phyloP scores from a whole-genome alignment of 2,797 vertebrate genomes.

The Esox lucius region DNA sequence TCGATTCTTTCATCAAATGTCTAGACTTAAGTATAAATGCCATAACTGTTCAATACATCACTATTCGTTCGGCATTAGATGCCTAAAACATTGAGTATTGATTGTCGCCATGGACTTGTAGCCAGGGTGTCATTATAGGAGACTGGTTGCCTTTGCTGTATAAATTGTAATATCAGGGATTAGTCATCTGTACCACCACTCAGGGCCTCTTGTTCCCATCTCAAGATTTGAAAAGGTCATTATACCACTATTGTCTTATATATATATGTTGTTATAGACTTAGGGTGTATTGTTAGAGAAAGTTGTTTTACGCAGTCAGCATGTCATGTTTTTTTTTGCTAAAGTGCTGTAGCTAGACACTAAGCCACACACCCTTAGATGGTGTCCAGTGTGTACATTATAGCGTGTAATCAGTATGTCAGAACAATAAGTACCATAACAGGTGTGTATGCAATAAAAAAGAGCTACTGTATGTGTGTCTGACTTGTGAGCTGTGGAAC shows the following conservation, averaged over 20 bases:
- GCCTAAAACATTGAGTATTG: constrained; percentile 1
- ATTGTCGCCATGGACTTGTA: not conserved
- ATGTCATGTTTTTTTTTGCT: not conserved
- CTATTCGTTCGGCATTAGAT: not conserved
- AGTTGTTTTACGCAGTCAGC: not conserved
- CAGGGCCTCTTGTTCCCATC: not conserved
- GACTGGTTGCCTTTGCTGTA: not conserved
- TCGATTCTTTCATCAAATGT: not conserved
- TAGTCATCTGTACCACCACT: not conserved
- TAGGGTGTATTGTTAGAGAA: not conserved
- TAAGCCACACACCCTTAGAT: not conserved
- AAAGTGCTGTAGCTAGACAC: not conserved
- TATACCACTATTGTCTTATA: not conserved
- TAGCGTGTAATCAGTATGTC: too few species aligned
- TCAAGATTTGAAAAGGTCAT: constrained; percentile 1
- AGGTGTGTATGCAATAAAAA: too few species aligned
- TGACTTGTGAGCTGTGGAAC: not conserved
- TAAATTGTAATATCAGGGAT: not conserved
- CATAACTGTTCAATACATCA: not conserved
- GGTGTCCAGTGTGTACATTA: not conserved
- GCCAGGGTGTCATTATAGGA: not conserved
- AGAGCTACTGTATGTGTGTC: not conserved
- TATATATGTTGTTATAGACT: constrained; percentile 3
- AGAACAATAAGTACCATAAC: too few species aligned
- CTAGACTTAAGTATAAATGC: constrained; percentile 7